Conservation (phyloP, 1,140 invertebrate species). For the Atta cephalotes region DNA sequence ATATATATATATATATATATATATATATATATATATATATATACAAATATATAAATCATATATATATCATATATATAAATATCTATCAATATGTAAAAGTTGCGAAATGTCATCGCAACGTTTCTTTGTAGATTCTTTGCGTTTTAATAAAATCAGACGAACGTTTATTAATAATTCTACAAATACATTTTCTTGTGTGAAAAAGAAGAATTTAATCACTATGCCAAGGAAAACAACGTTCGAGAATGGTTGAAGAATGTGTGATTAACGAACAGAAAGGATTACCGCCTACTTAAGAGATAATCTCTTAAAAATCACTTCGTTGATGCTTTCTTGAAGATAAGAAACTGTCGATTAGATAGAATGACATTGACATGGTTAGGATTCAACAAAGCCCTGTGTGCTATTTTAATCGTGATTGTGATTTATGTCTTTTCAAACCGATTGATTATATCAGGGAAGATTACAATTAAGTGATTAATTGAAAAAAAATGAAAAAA, state of each 20-base stretch:
- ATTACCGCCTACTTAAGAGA: neutral
- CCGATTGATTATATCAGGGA: neutral
- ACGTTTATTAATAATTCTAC: slow-evolving; percentile 11
- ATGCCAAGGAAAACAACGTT: slow-evolving; percentile 47
- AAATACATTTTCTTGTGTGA: neutral
- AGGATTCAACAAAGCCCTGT: neutral
- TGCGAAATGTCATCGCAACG: slow-evolving; percentile 4
- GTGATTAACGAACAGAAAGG: neutral
- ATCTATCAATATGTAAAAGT: slow-evolving; percentile 23
- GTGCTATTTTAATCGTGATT: neutral
- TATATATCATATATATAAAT: no score
- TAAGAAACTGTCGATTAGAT: neutral
- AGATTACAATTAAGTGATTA: neutral
- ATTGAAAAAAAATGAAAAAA: neutral
- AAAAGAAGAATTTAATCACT: neutral
- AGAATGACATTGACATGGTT: slow-evolving; percentile 16
- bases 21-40: no score
- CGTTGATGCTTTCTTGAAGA: neutral
- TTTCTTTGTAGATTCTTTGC: neutral
- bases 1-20: no score
- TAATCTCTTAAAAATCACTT: slow-evolving; percentile 20
- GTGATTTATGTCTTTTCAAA: neutral
- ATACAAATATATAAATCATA: no score
- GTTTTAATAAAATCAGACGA: slow-evolving; percentile 16
- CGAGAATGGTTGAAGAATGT: neutral